Evolutionary conservation across 2,888 invertebrate species (phyloP), one percentile per base, ranked within the genome.

Genomic region (Folsomia manolachei): DNA sequence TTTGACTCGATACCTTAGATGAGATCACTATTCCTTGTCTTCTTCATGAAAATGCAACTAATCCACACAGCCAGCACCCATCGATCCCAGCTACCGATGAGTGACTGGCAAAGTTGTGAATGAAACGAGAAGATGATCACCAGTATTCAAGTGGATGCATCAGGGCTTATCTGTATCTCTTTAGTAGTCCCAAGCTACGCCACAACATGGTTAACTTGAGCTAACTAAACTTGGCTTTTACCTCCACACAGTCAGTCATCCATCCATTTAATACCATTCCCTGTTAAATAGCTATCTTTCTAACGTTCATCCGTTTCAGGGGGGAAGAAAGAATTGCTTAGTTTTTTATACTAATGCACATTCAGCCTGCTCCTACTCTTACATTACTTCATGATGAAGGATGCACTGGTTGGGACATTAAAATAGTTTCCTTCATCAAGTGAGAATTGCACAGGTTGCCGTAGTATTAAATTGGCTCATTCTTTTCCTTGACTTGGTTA

Each of bases 51-150:
- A n/a, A n/a, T n/a, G n/a, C n/a, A n/a, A n/a, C n/a, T n/a, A n/a
- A n/a, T n/a, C n/a, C n/a, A n/a, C n/a, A n/a, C n/a, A n/a, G n/a
- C n/a, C n/a, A n/a, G n/a, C n/a, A n/a, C n/a, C n/a, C n/a, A n/a
- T n/a, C n/a, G n/a, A n/a, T n/a, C n/a, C n/a, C n/a, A n/a, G n/a
- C n/a, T n/a, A n/a, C n/a, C n/a, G n/a, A n/a, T n/a, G n/a, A n/a
- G n/a, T n/a, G 4, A 39, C 39, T 39, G 39, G 19, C 56, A n/a
- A 56, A 56, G 18, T 56, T 56, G 56, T 56, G 56, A 56, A 56
- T 56, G 56, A 56, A 56, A 56, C 39, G 56, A 56, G 56, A 56
- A 56, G 56, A 56, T 56, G 56, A 56, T 7, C 39, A 39, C 39
- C 14, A 14, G 39, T 7, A 9, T 51, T 11, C 11, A 56, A 21